phyloP scores from a whole-genome alignment of 2,113 vertebrate species.

The Alectura lathami region DNA sequence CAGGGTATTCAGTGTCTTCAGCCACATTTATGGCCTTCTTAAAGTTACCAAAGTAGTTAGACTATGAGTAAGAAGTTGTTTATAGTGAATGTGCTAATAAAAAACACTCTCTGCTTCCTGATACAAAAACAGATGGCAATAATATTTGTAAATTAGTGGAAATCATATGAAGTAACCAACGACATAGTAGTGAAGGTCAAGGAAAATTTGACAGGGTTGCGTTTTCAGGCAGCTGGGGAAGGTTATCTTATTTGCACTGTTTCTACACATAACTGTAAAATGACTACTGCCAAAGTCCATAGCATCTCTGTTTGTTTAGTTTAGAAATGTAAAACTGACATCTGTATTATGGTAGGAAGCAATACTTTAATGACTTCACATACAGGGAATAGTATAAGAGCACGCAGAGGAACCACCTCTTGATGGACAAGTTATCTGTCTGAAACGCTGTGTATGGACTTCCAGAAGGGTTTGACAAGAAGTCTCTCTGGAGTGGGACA shows the following conservation, averaged over 20 bases:
- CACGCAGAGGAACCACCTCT: not conserved
- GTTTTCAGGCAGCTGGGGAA: conserved; percentile 56
- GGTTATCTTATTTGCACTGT: conserved; percentile 59
- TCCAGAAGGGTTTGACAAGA: not conserved
- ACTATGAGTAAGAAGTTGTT: not conserved
- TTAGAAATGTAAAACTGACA: conserved; percentile 45
- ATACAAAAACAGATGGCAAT: conserved; percentile 6
- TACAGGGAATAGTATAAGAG: not conserved
- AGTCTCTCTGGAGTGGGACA: not conserved
- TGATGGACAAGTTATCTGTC: not conserved
- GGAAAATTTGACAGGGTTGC: conserved; percentile 13
- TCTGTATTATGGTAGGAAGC: not conserved
- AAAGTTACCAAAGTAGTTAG: not conserved
- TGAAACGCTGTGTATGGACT: not conserved
- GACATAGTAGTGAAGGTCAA: conserved; percentile 12
- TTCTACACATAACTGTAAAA: conserved; percentile 20
- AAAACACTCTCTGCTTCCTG: not conserved
- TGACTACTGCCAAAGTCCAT: not conserved
- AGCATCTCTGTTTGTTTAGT: conserved; percentile 20
- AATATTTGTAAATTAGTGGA: conserved; percentile 46
- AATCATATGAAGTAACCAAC: not conserved
- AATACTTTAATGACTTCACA: conserved; percentile 17
- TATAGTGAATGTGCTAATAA: not conserved
- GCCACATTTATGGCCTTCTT: not conserved
- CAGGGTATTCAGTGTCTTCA: not conserved